Conservation (phyloP, 2,113 vertebrate genomes). For the Mirounga angustirostris region DNA sequence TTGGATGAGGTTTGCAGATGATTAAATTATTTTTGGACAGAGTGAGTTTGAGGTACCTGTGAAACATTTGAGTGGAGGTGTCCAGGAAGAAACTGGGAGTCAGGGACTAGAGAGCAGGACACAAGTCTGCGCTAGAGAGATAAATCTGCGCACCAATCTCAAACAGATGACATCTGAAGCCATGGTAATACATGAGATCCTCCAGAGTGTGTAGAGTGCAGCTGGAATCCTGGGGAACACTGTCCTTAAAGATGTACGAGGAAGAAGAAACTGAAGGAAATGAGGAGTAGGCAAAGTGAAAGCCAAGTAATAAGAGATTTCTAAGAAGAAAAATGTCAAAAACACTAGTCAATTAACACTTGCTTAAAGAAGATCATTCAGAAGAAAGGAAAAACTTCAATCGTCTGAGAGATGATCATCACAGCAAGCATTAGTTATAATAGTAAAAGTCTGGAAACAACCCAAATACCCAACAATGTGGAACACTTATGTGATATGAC, state of each 20-base stretch:
- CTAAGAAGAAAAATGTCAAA: background rate
- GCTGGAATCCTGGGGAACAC: background rate
- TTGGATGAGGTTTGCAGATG: background rate
- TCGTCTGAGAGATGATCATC: slow-evolving; percentile 31
- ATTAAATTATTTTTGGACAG: background rate
- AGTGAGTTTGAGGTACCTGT: background rate
- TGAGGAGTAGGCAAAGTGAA: background rate
- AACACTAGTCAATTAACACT: background rate
- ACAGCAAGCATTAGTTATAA: slow-evolving; percentile 41
- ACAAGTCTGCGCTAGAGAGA: background rate
- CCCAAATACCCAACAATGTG: background rate
- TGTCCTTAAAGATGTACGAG: background rate
- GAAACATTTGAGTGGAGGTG: slow-evolving; percentile 21
- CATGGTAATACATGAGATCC: background rate
- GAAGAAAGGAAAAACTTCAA: background rate
- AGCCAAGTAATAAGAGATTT: background rate
- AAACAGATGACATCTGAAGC: background rate
- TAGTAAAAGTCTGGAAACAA: slow-evolving; percentile 4
- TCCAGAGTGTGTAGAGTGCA: background rate
- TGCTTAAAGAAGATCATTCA: background rate
- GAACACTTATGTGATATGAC: slow-evolving; percentile 30
- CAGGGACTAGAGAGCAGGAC: background rate
- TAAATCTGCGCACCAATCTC: background rate
- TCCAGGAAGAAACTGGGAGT: background rate
- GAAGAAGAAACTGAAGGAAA: slow-evolving; percentile 11